These are phyloP conservation scores for Albula goreensis DNA, from an alignment of 2,113 vertebrate genomes.

Conservation along the genomic window DNA sequence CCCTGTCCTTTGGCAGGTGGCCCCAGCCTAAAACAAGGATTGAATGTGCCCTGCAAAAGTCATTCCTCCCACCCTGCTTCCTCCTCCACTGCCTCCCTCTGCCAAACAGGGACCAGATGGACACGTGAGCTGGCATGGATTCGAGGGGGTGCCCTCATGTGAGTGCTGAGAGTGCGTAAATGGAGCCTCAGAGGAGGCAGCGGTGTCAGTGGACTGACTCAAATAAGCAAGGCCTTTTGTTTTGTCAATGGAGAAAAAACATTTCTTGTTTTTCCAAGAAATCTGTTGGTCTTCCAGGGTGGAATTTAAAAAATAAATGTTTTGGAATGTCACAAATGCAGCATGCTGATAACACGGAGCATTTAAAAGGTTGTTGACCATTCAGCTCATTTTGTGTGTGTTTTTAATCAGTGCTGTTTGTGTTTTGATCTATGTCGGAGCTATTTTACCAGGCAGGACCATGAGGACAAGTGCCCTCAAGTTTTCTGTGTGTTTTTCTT, in stretches of 20 bases:
- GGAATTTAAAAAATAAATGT: neutral
- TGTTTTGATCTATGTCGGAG: neutral
- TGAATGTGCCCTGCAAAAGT: conserved; percentile 9
- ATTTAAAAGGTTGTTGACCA: neutral
- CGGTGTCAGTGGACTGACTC: conserved; percentile 2
- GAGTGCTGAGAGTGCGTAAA: conserved; percentile 23
- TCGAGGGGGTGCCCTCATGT: neutral
- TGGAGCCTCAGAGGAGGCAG: conserved; percentile 1
- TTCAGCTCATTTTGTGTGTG: neutral
- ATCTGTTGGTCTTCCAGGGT: neutral
- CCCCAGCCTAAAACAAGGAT: neutral
- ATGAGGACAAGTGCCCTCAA: neutral
- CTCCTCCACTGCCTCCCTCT: conserved; percentile 24
- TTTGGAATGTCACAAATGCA: neutral
- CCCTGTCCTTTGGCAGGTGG: neutral
- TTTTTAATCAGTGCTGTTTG: neutral
- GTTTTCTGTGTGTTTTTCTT: conserved; percentile 41
- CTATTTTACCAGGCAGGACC: neutral
- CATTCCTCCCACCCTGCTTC: conserved; percentile 29
- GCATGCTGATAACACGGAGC: neutral
- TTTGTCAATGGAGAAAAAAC: neutral
- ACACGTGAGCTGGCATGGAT: neutral
- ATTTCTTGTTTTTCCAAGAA: neutral
- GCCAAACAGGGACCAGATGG: conserved; percentile 35
- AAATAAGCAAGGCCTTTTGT: neutral